Base-by-base conservation (phyloP, 2,888 invertebrate species). In the Mesorhabditis belari region DNA sequence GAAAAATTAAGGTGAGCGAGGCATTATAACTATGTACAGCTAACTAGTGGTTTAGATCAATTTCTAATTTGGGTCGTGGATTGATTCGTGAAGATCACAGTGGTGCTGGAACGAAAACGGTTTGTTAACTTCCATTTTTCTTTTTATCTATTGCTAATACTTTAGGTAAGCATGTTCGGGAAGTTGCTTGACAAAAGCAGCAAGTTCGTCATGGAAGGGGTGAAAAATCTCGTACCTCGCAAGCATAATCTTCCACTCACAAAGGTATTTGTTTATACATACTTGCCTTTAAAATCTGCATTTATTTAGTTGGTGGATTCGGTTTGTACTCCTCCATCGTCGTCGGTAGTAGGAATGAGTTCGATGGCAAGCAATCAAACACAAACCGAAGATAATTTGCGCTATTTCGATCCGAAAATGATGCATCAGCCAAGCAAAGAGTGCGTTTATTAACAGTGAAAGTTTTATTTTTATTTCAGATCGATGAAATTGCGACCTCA, bases 141-240 rank as follows among this genome's bases (percentile, higher is more conserved):
- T n/a, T n/a, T n/a, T n/a, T n/a, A n/a, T n/a, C n/a, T n/a, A n/a
- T n/a, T n/a, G n/a, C n/a, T n/a, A n/a, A 28, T 25, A 28, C 19
- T 35, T 9, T n/a, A 35, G 44, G 44, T 35, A 62, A 91, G 90
- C 65, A 96, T 98, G 96, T 95, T 98, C 84, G 92, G 93, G 6
- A 98, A 96, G 83, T 86, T 98, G 60, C 90, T 98, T 77, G 90
- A 90, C 6, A 93, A 95, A 81, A 94, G 95, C 24, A 96, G 95
- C 0, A 91, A 92, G 35, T 95, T 98, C 82, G 94, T 98, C 0
- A 98, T 98, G 95, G 98, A 99, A 83, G 98, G 80, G 50, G 81
- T 81, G 26, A 81, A 81, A 83, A 99, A 98, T 85, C 87, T 98
- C 77, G 96, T 96, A 21, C 91, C 98, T 6, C 98, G 98, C 83